Evolutionary conservation across 1,140 invertebrate species (phyloP), one percentile per base, ranked within the genome.

Genomic region (Papilio polytes): DNA sequence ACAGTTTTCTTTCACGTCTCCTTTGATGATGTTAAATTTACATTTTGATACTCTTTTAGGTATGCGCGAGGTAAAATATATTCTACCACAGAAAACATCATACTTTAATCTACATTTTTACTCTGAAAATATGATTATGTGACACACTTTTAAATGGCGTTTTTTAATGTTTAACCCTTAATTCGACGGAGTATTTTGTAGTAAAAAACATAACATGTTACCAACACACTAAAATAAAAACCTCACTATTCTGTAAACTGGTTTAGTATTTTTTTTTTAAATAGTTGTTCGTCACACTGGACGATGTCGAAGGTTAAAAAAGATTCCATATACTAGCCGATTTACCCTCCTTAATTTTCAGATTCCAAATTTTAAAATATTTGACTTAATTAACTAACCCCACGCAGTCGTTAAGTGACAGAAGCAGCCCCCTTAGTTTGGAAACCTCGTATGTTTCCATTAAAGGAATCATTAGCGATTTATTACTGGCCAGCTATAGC

Each of bases 31-130:
- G 18, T 78, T 63, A 44, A 78, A 78, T 78, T 46, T 59, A 63
- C 77, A 78, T 78, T 78, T 59, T 63, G 22, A 66, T 78, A 78
- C 59, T 44, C 4, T 36, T 70, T 70, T 70, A 59, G 46, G 53
- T 78, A 18, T 26, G 51, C 74, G 51, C 12, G 13, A 31, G 63
- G 26, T 26, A 26, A 26, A 26, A 26, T 70, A 63, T 26, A 26
- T 66, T 66, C 3, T 63, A 63, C 10, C 12, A 70, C 22, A 36
- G 26, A 70, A 15, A 31, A 31, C 18, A 31, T 66, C 13, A 31
- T 31, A 31, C 6, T 70, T 20, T 26, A 26, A 56, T 56, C 18
- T 56, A 56, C n/a, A 56, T 56, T 56, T 56, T 56, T 56, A 56
- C 15, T 51, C 3, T n/a, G 1, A 56, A 56, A 56, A 18, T 18